Base-by-base conservation (phyloP, 2,888 invertebrate genomes). In the Chouioia cunea region DNA sequence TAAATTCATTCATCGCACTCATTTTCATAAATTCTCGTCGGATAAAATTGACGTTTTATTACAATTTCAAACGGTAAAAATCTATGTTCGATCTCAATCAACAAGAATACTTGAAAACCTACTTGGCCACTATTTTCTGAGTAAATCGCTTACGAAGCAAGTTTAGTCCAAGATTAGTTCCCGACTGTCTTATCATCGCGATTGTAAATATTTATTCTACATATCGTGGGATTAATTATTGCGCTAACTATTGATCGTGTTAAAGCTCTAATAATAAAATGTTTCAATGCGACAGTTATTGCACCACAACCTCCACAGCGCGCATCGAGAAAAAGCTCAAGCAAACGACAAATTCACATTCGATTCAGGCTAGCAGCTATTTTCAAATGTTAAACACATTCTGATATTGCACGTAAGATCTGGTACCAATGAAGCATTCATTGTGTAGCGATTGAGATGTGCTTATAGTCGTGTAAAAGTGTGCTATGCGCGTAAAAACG, bases 281-380 rank as follows among this genome's bases (percentile, higher is more conserved):
- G 10, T 6, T 36, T 36, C 6, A 36, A 36, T 36, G 36, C 12
- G 36, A 62, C 60, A 72, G 10, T 53, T 54, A 63, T 63, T 64
- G 60, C 56, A 68, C 56, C 56, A 65, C 44, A 57, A 72, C 68
- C 72, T 72, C 44, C 62, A 69, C 52, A 65, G 52, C 0, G 36
- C 52, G 18, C 56, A 62, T 56, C 12, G 53, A 60, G 23, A 68
- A n/a, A n/a, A 72, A 69, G 71, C 67, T 62, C 52, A 65, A 72
- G 72, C 65, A 62, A 62, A 65, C 57, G 59, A 62, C 60, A 18
- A 44, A 56, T 59, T 59, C 8, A 65, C 27, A 65, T 53, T 44
- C 23, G 70, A 54, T 46, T 65, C 22, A 56, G 48, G n/a, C 14
- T 66, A 57, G 66, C 65, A 54, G 47, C 58, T 18, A 52, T 8